Evolutionary conservation across 1,140 invertebrate species (phyloP).

Genomic region (Heliconius congener): DNA sequence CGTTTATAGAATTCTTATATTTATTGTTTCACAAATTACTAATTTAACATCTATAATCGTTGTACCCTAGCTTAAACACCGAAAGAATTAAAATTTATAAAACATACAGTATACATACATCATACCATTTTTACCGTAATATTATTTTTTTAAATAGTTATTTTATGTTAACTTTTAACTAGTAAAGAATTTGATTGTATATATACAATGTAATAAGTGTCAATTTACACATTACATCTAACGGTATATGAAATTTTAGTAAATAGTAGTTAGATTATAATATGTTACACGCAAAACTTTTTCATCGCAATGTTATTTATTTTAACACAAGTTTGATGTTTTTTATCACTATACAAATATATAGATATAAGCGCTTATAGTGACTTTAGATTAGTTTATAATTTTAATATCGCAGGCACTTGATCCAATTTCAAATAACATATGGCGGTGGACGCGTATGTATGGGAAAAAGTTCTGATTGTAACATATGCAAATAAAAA

Average conservation of each 20-base stretch:
- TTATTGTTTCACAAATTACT: background rate
- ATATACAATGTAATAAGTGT: background rate
- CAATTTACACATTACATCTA: background rate
- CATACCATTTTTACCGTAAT: background rate
- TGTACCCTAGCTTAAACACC: background rate
- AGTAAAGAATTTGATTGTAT: background rate
- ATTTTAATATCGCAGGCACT: background rate
- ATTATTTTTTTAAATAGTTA: background rate
- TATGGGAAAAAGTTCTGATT: background rate
- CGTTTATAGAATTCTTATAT: background rate
- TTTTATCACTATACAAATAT: background rate
- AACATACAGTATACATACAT: background rate
- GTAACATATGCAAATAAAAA: constrained; percentile 6
- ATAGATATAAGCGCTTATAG: background rate
- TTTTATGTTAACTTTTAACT: background rate
- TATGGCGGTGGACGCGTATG: background rate
- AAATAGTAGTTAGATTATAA: background rate
- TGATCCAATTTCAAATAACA: background rate
- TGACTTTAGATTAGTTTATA: background rate
- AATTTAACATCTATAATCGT: background rate
- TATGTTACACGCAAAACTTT: background rate
- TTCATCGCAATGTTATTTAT: background rate
- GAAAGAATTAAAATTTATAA: background rate
- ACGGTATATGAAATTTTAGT: background rate
- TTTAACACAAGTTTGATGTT: background rate